These are phyloP conservation scores for Monarcha castaneiventris DNA, from an alignment of 2,113 vertebrate species.

Conservation along the genomic window DNA sequence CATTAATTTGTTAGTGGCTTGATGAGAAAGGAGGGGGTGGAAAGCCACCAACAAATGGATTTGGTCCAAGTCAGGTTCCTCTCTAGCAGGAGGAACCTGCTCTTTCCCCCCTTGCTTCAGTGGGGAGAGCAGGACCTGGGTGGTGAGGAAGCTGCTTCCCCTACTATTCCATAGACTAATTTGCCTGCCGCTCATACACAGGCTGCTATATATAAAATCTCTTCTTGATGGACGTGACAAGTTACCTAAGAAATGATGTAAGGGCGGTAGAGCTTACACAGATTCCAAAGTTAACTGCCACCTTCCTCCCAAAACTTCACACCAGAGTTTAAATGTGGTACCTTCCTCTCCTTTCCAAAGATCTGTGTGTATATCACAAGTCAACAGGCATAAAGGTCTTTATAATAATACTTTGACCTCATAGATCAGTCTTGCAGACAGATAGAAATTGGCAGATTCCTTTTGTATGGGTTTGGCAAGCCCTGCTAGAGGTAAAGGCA, in stretches of 20 bases:
- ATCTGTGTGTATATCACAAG: neutral
- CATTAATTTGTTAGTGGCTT: neutral
- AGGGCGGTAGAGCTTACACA: neutral
- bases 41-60: neutral
- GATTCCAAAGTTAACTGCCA: neutral
- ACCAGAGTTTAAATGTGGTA: neutral
- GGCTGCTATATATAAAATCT: neutral
- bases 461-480: neutral
- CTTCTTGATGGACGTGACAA: neutral
- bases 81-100: neutral
- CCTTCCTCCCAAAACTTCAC: neutral
- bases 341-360: neutral
- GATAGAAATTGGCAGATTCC: neutral
- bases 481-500: neutral
- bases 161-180: neutral
- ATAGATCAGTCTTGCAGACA: neutral
- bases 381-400: neutral
- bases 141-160: neutral
- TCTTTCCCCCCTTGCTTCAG: neutral
- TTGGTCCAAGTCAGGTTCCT: neutral
- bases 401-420: neutral
- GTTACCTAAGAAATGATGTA: neutral
- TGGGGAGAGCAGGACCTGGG: neutral
- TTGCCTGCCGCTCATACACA: neutral
- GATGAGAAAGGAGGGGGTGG: neutral